Percentiles rank a stretch among this genome's conserved stretches.
These are phyloP conservation scores for Sebastes matsubarae DNA, from an alignment of 2,797 vertebrate genomes.

Conservation along the genomic window DNA sequence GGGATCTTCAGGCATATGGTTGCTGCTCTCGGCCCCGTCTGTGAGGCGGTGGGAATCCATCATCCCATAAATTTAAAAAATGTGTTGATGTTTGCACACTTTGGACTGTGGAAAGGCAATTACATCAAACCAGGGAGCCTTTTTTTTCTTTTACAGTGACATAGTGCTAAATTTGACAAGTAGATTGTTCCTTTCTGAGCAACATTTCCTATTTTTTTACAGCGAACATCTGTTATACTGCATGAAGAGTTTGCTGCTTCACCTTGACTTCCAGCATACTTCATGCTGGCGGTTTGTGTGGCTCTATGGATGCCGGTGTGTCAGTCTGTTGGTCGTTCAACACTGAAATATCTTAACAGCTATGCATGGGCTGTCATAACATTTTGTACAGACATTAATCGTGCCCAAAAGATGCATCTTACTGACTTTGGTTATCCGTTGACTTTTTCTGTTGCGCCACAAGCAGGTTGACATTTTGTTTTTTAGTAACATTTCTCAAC, in stretches of 20 bases:
- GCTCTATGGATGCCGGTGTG: background rate
- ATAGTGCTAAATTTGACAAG: constrained; percentile 22
- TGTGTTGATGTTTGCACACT: constrained; percentile 13
- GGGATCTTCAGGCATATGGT: constrained; percentile 16
- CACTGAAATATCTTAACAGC: background rate
- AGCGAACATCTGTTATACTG: constrained; percentile 10
- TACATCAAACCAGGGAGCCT: background rate
- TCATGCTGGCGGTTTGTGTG: background rate
- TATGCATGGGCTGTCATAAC: background rate
- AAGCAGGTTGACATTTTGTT: background rate
- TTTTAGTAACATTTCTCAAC: background rate
- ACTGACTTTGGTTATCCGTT: background rate
- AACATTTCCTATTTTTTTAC: background rate
- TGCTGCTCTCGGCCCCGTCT: background rate
- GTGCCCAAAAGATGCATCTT: background rate
- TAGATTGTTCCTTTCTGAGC: constrained; percentile 14
- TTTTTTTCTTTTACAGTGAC: background rate
- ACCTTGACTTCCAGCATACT: background rate
- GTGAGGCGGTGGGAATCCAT: constrained; percentile 13
- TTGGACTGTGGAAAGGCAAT: constrained; percentile 16
- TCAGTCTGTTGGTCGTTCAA: background rate
- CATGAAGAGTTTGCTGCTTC: background rate
- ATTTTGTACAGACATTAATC: background rate
- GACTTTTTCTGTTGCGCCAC: background rate
- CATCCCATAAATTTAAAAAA: constrained; percentile 9